Conservation (phyloP, 2,797 vertebrate genomes). For the Cuculus canorus region DNA sequence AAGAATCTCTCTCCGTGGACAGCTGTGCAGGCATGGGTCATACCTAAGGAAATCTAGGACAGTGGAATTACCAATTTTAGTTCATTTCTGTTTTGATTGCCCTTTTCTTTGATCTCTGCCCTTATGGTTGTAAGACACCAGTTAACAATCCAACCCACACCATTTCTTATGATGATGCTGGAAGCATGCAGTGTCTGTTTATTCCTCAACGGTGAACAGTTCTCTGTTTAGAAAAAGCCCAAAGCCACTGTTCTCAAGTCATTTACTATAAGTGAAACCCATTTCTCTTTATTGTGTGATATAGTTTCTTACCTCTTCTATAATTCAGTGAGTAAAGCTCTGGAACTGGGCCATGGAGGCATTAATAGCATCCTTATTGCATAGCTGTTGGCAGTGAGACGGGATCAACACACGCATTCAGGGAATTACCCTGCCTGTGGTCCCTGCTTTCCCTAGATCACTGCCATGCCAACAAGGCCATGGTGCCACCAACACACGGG, state of each 20-base stretch:
- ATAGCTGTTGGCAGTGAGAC: background rate
- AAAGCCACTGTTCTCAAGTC: background rate
- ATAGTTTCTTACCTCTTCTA: background rate
- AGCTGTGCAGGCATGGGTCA: background rate
- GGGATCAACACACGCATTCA: background rate
- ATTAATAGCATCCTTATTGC: background rate
- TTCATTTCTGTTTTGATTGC: background rate
- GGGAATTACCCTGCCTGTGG: background rate
- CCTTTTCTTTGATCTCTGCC: background rate
- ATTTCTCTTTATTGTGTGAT: background rate
- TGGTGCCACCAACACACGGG: background rate
- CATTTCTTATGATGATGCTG: background rate
- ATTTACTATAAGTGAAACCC: background rate
- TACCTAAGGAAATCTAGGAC: background rate
- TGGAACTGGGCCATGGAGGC: background rate
- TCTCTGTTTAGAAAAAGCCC: background rate
- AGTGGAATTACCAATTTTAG: background rate
- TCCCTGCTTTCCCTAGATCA: background rate
- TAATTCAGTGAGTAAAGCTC: background rate
- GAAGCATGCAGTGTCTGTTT: background rate
- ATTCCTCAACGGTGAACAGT: background rate
- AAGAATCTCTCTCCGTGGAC: background rate
- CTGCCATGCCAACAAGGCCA: background rate
- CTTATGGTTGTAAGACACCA: background rate
- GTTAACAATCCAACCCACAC: background rate